Evolutionary conservation across 2,113 vertebrate genomes (phyloP).

Genomic region (Scatophagus argus): DNA sequence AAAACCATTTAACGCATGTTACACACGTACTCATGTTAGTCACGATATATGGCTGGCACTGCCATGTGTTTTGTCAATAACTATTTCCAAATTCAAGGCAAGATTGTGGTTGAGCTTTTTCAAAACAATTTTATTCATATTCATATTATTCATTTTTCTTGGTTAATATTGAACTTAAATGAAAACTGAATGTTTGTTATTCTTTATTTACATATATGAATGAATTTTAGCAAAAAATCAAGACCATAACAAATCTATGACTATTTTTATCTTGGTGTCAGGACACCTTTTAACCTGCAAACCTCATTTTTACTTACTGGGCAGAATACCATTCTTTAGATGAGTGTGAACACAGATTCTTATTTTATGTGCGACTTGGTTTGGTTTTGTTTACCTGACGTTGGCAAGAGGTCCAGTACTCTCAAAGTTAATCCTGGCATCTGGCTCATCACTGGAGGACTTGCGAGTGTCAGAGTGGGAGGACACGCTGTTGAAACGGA

Average conservation of each 20-base stretch:
- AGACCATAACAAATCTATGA: background rate
- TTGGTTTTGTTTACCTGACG: conserved; percentile 87
- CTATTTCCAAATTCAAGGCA: background rate
- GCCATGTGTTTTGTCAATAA: background rate
- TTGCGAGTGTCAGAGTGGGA: conserved; percentile 94
- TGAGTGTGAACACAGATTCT: too few species aligned
- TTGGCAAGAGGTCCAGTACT: conserved; percentile 96
- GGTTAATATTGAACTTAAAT: background rate
- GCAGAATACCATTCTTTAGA: background rate
- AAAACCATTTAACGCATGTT: background rate
- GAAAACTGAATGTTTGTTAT: background rate
- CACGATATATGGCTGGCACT: background rate
- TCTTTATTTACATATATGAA: too few species aligned
- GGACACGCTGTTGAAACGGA: conserved; percentile 98
- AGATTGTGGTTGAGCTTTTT: background rate
- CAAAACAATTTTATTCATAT: background rate
- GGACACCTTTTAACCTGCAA: background rate
- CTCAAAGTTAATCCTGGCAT: conserved; percentile 92
- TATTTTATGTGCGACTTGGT: background rate
- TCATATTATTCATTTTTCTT: background rate
- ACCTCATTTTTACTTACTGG: background rate
- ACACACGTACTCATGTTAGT: background rate
- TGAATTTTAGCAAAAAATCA: background rate
- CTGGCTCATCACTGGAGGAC: conserved; percentile 91
- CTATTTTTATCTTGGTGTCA: background rate